Conservation (phyloP, 2,797 vertebrate genomes). For the Saguinus oedipus region DNA sequence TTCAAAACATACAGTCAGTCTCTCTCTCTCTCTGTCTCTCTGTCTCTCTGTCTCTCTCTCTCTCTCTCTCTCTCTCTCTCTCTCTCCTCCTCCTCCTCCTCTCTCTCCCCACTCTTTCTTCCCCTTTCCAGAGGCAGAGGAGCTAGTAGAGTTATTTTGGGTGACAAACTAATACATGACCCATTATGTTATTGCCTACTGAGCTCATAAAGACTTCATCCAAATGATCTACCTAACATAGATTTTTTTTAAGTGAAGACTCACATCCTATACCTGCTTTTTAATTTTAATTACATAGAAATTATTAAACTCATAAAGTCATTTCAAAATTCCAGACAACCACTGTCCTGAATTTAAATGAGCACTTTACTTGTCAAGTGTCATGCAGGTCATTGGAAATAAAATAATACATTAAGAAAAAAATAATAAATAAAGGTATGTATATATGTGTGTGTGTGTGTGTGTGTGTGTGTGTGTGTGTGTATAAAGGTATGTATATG, state of each 20-base stretch:
- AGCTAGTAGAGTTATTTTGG: not conserved
- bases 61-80: no score
- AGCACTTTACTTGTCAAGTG: not conserved
- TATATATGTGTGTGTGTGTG: not conserved
- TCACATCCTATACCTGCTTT: not conserved
- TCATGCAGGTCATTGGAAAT: not conserved
- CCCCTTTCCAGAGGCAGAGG: no score
- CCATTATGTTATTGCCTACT: not conserved
- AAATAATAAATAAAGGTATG: not conserved
- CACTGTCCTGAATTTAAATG: not conserved
- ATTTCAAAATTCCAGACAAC: not conserved
- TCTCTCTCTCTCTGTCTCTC: no score
- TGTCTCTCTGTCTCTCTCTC: no score
- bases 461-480: no score
- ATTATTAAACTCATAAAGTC: not conserved
- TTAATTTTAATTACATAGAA: not conserved
- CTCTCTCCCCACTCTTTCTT: no score
- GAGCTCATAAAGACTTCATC: not conserved
- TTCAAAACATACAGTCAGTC: no score
- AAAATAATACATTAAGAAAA: not conserved
- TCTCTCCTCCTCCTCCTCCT: rapidly evolving
- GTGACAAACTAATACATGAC: not conserved
- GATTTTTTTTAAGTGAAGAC: not conserved
- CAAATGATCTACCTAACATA: not conserved
- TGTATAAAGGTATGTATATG: not conserved